Evolutionary conservation across 2,113 vertebrate species (phyloP).

Genomic region (Conger conger): DNA sequence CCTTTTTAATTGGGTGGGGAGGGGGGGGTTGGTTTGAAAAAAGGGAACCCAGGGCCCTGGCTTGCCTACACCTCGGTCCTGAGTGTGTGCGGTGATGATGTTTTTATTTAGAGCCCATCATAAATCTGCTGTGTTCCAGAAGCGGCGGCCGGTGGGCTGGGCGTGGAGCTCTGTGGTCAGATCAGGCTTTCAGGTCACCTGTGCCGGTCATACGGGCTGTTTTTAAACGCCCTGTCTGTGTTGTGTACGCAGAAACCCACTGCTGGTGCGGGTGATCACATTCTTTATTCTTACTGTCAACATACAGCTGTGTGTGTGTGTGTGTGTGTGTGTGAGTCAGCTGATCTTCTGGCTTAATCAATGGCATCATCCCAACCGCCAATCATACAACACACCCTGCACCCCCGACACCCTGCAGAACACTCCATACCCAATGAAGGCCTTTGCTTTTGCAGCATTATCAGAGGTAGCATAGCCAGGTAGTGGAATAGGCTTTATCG

Average conservation of each 20-base stretch:
- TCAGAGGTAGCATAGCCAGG: too few relatives aligned
- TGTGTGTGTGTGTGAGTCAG: neutral
- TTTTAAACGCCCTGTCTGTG: neutral
- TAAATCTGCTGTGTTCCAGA: conserved; percentile 27
- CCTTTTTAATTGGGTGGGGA: neutral
- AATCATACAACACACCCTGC: too few relatives aligned
- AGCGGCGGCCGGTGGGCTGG: neutral
- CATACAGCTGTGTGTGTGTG: neutral
- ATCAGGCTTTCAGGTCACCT: neutral
- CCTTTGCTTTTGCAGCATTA: neutral
- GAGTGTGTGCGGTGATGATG: neutral
- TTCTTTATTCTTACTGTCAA: neutral
- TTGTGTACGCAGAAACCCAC: neutral
- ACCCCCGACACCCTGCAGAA: too few relatives aligned
- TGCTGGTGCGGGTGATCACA: neutral
- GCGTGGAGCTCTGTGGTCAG: conserved; percentile 3
- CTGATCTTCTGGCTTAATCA: too few relatives aligned
- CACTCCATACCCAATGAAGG: neutral
- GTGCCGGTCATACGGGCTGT: neutral
- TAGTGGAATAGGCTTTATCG: too few relatives aligned
- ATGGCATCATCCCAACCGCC: too few relatives aligned
- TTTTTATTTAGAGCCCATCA: conserved; percentile 35
- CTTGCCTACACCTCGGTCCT: too few relatives aligned
- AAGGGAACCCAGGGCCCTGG: neutral
- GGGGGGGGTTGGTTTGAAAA: neutral